phyloP scores from a whole-genome alignment of 2,113 vertebrate genomes.

The Sander lucioperca region DNA sequence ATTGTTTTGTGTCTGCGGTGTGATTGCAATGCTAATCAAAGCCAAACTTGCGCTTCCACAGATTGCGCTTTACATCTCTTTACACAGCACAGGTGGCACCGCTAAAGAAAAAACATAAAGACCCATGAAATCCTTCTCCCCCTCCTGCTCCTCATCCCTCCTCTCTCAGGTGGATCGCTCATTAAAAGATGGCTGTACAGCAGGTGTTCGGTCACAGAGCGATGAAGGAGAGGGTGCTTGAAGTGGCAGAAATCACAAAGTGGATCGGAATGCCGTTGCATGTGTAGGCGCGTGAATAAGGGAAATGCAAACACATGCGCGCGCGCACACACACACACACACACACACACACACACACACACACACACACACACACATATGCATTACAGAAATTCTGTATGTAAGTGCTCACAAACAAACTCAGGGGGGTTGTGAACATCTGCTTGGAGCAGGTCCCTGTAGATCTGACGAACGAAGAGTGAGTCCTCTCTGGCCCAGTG shows the following conservation, averaged over 20 bases:
- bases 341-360: conserved; percentile 21
- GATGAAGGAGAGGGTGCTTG: conserved; percentile 77
- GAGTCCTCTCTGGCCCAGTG: conserved; percentile 38
- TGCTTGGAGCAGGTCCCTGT: conserved; percentile 70
- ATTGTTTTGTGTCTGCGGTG: conserved; percentile 18
- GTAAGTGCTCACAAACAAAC: conserved; percentile 45
- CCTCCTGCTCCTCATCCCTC: conserved; percentile 38
- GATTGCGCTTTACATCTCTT: conserved; percentile 65
- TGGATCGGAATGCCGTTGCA: conserved; percentile 59
- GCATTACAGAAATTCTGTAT: conserved; percentile 1
- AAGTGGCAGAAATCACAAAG: conserved; percentile 81
- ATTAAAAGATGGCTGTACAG: conserved; percentile 75
- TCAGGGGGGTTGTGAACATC: conserved; percentile 63
- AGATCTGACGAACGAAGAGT: conserved; percentile 46
- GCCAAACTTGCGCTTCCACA: conserved; percentile 37
- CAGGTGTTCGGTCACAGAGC: conserved; percentile 81
- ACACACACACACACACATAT: background rate
- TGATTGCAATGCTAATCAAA: conserved; percentile 72
- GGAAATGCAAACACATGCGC: conserved; percentile 34
- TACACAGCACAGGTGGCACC: conserved; percentile 66
- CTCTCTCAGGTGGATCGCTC: conserved; percentile 76
- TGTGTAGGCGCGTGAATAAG: background rate
- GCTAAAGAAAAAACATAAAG: conserved; percentile 51
- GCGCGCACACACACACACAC: conserved; percentile 1
- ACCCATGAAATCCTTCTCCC: conserved; percentile 61